Evolutionary conservation across 2,797 vertebrate species (phyloP).

Genomic region (Thaleichthys pacificus): DNA sequence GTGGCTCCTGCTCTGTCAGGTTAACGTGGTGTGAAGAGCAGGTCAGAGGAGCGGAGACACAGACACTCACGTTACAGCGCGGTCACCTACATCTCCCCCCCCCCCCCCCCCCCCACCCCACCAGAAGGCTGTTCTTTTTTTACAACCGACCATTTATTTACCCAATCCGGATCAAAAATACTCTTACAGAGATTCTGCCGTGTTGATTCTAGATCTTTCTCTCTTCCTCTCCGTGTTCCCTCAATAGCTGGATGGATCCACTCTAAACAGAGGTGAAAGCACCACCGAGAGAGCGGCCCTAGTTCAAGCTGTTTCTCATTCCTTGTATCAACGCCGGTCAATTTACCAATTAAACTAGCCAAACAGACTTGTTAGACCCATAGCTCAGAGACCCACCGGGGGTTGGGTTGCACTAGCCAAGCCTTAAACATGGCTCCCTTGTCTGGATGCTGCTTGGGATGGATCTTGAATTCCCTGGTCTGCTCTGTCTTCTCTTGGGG

Average conservation of each 20-base stretch:
- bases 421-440: constrained; percentile 34
- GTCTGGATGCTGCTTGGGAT: too few relatives aligned
- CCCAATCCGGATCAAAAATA: constrained; percentile 36
- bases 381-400: constrained; percentile 36
- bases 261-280: constrained; percentile 64
- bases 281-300: constrained; percentile 39
- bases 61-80: constrained; percentile 25
- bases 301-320: constrained; percentile 68
- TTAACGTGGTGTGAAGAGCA: constrained; percentile 37
- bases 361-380: constrained; percentile 60
- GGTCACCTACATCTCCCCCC: constrained; percentile 15
- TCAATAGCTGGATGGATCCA: constrained; percentile 51
- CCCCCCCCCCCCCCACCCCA: constrained; percentile 1
- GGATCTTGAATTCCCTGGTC: constrained; percentile 5
- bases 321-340: constrained; percentile 65
- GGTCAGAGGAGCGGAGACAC: constrained; percentile 35
- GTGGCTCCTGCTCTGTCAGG: constrained; percentile 15
- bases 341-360: constrained; percentile 69
- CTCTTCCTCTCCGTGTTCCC: constrained; percentile 26
- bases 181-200: constrained; percentile 27
- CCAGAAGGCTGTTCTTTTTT: constrained; percentile 25
- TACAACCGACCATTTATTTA: constrained; percentile 24
- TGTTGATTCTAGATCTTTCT: constrained; percentile 54
- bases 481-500: constrained; percentile 13
- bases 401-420: constrained; percentile 40